Conservation (phyloP, 2,113 vertebrate species). For the Nettapus auritus region DNA sequence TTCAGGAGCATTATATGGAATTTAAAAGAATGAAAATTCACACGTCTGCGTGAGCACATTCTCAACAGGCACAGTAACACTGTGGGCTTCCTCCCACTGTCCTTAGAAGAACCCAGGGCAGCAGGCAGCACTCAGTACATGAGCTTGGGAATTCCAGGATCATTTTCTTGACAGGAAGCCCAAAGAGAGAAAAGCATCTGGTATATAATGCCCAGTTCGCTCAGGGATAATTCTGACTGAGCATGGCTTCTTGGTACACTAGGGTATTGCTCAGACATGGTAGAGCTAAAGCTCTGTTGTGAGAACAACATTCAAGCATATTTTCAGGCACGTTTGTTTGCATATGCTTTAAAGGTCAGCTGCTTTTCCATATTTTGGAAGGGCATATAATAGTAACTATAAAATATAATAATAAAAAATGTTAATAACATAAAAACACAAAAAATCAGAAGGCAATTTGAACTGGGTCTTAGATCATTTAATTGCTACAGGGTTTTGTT, state of each 20-base stretch:
- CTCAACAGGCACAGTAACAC: neutral
- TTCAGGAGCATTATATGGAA: neutral
- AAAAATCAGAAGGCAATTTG: neutral
- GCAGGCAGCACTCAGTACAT: neutral
- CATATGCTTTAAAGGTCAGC: constrained; percentile 8
- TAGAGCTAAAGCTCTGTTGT: neutral
- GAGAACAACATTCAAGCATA: constrained; percentile 9
- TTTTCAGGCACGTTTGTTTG: neutral
- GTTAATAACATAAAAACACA: neutral
- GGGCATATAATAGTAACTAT: neutral
- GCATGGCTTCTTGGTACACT: neutral
- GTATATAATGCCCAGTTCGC: neutral
- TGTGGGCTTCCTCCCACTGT: neutral
- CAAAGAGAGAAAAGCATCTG: neutral
- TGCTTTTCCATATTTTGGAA: neutral
- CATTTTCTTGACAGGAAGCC: neutral
- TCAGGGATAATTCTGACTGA: neutral
- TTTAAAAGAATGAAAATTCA: neutral
- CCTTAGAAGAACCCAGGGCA: neutral
- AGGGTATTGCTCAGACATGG: neutral
- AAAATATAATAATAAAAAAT: neutral
- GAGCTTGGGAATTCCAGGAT: neutral
- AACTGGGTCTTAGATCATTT: neutral
- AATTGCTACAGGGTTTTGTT: neutral
- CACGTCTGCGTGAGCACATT: neutral